Evolutionary conservation across 2,797 vertebrate species (phyloP).

Genomic region (Sebastes trivittatus): DNA sequence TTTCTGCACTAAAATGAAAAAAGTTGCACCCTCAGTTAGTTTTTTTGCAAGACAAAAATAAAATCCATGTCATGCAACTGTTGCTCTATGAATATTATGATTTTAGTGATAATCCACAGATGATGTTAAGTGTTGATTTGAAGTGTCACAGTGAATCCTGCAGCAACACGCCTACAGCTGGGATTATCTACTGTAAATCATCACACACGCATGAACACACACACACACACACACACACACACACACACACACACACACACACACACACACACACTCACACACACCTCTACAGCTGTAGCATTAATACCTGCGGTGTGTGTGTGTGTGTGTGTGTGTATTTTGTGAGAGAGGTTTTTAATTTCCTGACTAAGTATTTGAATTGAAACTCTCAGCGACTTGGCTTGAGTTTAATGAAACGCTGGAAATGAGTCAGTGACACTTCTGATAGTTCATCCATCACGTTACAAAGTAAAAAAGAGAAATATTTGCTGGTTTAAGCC

Average conservation of each 20-base stretch:
- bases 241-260: neutral
- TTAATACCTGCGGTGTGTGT: conserved; percentile 4
- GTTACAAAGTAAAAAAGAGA: neutral
- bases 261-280: neutral
- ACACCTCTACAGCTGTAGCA: neutral
- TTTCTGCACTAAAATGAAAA: neutral
- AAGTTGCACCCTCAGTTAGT: rapidly evolving
- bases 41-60: no score
- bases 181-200: conserved; percentile 46
- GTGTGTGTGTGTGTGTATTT: neutral
- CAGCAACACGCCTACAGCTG: conserved; percentile 26
- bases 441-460: neutral
- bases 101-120: neutral
- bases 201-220: conserved; percentile 13
- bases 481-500: neutral
- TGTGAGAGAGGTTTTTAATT: neutral
- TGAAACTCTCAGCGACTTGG: neutral
- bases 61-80: neutral
- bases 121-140: neutral
- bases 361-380: neutral
- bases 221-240: neutral
- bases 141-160: conserved; percentile 19
- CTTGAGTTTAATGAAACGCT: neutral
- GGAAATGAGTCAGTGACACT: neutral
- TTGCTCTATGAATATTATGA: neutral